Evolutionary conservation across 2,113 vertebrate species (phyloP).

Genomic region (Tetrax tetrax): DNA sequence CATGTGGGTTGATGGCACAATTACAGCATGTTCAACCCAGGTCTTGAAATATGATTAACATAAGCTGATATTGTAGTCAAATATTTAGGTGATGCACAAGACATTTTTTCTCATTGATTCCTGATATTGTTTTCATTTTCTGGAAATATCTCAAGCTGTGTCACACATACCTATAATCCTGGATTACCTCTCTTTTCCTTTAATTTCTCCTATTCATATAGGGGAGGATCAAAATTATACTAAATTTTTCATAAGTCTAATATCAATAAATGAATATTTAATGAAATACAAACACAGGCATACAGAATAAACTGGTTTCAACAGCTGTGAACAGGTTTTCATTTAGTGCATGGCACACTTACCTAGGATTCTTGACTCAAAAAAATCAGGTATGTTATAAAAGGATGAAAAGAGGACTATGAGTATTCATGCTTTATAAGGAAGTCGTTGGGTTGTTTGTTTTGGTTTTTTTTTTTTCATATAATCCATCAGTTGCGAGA

Average conservation of each 20-base stretch:
- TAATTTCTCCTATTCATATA: constrained; percentile 26
- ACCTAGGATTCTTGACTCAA: neutral
- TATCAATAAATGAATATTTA: constrained; percentile 66
- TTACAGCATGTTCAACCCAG: constrained; percentile 31
- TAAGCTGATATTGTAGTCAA: constrained; percentile 43
- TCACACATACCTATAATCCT: neutral
- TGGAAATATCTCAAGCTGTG: neutral
- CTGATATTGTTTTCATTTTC: constrained; percentile 3
- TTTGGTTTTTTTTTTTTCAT: neutral
- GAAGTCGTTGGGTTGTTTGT: neutral
- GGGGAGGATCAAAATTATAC: constrained; percentile 18
- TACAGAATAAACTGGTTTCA: constrained; percentile 29
- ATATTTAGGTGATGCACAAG: constrained; percentile 19
- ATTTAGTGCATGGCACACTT: neutral
- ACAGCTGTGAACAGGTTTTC: constrained; percentile 18
- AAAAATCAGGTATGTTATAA: neutral
- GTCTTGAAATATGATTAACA: constrained; percentile 49
- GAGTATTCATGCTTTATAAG: neutral
- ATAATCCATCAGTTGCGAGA: neutral
- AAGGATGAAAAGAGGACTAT: neutral
- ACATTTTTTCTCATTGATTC: neutral
- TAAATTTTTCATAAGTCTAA: constrained; percentile 63
- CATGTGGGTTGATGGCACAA: constrained; percentile 35
- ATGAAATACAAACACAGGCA: constrained; percentile 27
- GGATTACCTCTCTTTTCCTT: neutral